phyloP scores from a whole-genome alignment of 2,888 invertebrate genomes.

The Perdita meconis region DNA sequence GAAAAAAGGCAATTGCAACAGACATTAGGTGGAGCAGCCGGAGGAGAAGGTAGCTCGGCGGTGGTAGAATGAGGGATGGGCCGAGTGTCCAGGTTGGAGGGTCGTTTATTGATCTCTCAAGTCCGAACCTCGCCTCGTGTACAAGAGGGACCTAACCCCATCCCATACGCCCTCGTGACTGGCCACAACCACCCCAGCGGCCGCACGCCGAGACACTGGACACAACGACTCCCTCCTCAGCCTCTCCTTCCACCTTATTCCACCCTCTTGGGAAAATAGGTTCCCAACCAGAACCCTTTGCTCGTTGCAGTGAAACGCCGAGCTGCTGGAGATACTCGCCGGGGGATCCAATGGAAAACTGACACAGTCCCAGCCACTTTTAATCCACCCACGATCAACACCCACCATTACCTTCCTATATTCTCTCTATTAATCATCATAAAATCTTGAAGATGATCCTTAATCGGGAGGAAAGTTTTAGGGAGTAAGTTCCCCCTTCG shows the following conservation, averaged over 20 bases:
- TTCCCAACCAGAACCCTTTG: slow-evolving; percentile 76
- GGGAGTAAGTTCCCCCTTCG: not conserved
- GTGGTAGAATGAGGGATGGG: slow-evolving; percentile 78
- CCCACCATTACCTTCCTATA: not conserved
- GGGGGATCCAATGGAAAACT: slow-evolving; percentile 19
- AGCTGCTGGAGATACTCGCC: slow-evolving; percentile 12
- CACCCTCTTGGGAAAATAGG: slow-evolving; percentile 78
- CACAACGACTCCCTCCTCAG: slow-evolving; percentile 81
- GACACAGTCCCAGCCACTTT: not conserved
- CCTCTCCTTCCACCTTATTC: slow-evolving; percentile 80
- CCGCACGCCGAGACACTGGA: slow-evolving; percentile 82
- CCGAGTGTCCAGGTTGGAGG: slow-evolving; percentile 83
- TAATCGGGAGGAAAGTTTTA: no score
- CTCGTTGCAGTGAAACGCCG: slow-evolving; percentile 59
- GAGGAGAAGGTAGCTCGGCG: slow-evolving; percentile 75
- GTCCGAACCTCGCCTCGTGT: slow-evolving; percentile 82
- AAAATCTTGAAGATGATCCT: not conserved
- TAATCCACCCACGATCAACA: not conserved
- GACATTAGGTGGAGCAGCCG: slow-evolving; percentile 57
- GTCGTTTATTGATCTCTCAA: slow-evolving; percentile 85
- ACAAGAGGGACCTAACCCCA: slow-evolving; percentile 82
- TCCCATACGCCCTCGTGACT: slow-evolving; percentile 80
- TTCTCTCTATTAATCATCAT: not conserved
- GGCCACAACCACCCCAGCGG: slow-evolving; percentile 81
- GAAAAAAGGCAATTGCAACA: slow-evolving; percentile 60